Evolutionary conservation across 2,888 invertebrate species (phyloP), one percentile per base, ranked within the genome.

Genomic region (Tortrix viridana): DNA sequence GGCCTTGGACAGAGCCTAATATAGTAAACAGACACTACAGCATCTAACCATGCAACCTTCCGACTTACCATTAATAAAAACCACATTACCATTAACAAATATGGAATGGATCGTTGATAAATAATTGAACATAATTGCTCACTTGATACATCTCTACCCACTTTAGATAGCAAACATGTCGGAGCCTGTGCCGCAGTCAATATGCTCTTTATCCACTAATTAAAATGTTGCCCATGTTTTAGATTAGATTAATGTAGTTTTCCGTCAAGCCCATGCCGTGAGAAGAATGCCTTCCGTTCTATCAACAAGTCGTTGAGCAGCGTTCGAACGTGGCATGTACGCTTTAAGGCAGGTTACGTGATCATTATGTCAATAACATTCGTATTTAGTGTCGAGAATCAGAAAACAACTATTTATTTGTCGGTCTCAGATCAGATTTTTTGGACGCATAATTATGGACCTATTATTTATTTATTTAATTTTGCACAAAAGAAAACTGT

Each of bases 211-310:
- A 58, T 43, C 47, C 43, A 32, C n/a, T 56, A 52, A 62, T 57
- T 62, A 57, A 62, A 46, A 57, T 62, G 56, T 57, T 62, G 50
- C 16, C 18, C 62, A 47, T 57, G 62, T 56, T 50, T 37, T 44
- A 56, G 61, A 62, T 56, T 56, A 46, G 32, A 53, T 37, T 37
- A 19, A 58, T 26, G n/a, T 23, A 7, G 37, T 38, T 55, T 44
- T 57, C 62, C 62, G 62, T n/a, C 20, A n/a, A 20, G 46, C 14
- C 9, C 18, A 44, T 38, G 19, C 46, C 62, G 57, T 57, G 62
- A 57, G 52, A 62, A 62, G 50, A 56, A 22, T 57, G 16, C 14
- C 46, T 60, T 55, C 48, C 37, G 49, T 55, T 43, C 55, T 20
- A 55, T 12, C 20, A 47, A 55, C 44, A 52, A 44, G 60, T 47